phyloP scores from a whole-genome alignment of 2,888 invertebrate species.

The Nemotelus pantherinus region DNA sequence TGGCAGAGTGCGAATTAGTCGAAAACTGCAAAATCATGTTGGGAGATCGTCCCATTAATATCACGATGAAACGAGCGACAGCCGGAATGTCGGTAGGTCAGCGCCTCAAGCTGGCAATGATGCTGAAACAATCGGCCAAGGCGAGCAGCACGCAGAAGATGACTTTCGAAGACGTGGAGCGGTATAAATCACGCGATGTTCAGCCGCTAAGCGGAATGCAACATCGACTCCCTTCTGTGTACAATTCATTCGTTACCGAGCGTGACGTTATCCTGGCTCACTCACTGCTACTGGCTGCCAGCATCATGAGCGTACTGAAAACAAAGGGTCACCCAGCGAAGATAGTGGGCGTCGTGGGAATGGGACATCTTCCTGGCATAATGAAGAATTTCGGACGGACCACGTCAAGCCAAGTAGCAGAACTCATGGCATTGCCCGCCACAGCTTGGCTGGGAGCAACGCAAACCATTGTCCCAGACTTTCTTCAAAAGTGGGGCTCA shows the following conservation, averaged over 20 bases:
- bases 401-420: constrained; percentile 46
- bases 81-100: constrained; percentile 85
- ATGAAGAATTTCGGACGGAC: constrained; percentile 50
- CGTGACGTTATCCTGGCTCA: constrained; percentile 87
- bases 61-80: constrained; percentile 87
- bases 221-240: constrained; percentile 85
- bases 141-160: constrained; percentile 33
- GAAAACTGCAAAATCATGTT: constrained; percentile 82
- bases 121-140: constrained; percentile 2
- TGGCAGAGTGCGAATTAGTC: constrained; percentile 73
- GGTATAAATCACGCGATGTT: constrained; percentile 73
- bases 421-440: constrained; percentile 49
- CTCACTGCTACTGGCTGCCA: constrained; percentile 76
- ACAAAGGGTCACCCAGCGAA: constrained; percentile 65
- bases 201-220: constrained; percentile 78
- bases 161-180: constrained; percentile 84
- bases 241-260: constrained; percentile 89
- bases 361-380: constrained; percentile 86
- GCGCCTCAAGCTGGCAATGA: constrained; percentile 67
- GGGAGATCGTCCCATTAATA: constrained; percentile 89
- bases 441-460: constrained; percentile 21
- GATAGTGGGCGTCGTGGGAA: constrained; percentile 93
- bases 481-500: constrained; percentile 14
- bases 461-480: neutral
- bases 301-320: constrained; percentile 51